These are phyloP conservation scores for Athripsodes cinereus DNA, from an alignment of 2,888 invertebrate genomes.

Conservation along the genomic window DNA sequence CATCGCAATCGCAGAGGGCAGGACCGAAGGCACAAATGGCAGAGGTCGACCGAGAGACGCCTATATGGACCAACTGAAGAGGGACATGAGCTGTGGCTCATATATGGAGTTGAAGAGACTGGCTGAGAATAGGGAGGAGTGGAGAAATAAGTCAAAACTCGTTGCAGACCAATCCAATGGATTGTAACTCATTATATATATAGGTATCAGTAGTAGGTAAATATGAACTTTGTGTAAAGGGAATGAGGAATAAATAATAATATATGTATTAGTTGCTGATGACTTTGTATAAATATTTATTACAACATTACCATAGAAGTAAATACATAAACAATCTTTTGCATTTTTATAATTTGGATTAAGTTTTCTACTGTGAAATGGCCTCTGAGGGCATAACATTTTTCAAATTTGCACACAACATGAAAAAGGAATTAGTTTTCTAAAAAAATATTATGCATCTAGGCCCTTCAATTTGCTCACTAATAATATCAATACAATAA, in stretches of 20 bases:
- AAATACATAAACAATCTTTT: constrained; percentile 21
- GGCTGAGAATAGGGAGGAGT: too few species aligned
- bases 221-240: too few species aligned
- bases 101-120: too few species aligned
- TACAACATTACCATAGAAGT: constrained; percentile 27
- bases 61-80: too few species aligned
- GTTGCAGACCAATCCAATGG: too few species aligned
- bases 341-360: neutral
- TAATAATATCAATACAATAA: neutral
- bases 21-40: too few species aligned
- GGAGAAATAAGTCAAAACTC: too few species aligned
- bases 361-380: constrained; percentile 8
- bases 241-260: constrained; percentile 10
- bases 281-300: constrained; percentile 27
- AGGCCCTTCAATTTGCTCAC: constrained; percentile 16
- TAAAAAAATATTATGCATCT: constrained; percentile 22
- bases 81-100: too few species aligned
- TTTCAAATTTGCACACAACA: constrained; percentile 16
- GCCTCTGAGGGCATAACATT: neutral
- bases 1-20: too few species aligned
- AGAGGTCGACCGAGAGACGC: too few species aligned
- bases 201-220: too few species aligned
- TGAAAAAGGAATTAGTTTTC: constrained; percentile 15
- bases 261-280: constrained; percentile 16
- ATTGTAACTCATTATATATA: too few species aligned